Evolutionary conservation across 2,888 invertebrate genomes (phyloP).

Genomic region (Xylota segnis): DNA sequence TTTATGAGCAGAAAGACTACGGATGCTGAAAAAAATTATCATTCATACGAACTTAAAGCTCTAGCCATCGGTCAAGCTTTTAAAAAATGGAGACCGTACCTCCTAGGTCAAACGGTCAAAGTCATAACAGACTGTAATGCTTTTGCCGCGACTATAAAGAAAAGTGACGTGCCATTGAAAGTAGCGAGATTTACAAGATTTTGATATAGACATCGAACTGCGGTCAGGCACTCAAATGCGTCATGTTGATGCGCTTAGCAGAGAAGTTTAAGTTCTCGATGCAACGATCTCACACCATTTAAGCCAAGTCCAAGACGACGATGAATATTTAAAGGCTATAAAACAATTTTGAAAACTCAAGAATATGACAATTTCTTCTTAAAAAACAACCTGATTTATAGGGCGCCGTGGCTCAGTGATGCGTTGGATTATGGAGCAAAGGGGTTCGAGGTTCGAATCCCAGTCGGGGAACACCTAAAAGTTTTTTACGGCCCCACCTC

Average conservation of each 20-base stretch:
- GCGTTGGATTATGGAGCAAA: no score
- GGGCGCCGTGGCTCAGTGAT: no score
- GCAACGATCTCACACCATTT: constrained; percentile 14
- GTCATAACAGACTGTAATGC: constrained; percentile 38
- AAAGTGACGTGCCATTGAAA: not conserved
- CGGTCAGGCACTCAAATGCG: constrained; percentile 67
- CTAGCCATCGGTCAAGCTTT: constrained; percentile 75
- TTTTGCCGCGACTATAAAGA: constrained; percentile 50
- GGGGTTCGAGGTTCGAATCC: no score
- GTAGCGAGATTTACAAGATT: constrained; percentile 63
- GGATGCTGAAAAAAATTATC: constrained; percentile 12
- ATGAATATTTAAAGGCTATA: not conserved
- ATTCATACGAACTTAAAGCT: constrained; percentile 77
- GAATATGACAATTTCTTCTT: constrained; percentile 22
- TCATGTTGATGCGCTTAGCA: constrained; percentile 75
- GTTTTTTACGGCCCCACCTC: constrained; percentile 1
- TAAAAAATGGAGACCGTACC: constrained; percentile 77
- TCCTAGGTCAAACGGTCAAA: constrained; percentile 34
- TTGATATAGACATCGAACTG: constrained; percentile 69
- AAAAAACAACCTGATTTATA: constrained; percentile 39
- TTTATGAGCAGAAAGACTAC: constrained; percentile 34
- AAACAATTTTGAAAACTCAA: not conserved
- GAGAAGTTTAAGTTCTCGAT: constrained; percentile 7
- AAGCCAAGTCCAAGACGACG: constrained; percentile 7
- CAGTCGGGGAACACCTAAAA: no score